Evolutionary conservation across 1,140 invertebrate species (phyloP).

Genomic region (Uloborus diversus): DNA sequence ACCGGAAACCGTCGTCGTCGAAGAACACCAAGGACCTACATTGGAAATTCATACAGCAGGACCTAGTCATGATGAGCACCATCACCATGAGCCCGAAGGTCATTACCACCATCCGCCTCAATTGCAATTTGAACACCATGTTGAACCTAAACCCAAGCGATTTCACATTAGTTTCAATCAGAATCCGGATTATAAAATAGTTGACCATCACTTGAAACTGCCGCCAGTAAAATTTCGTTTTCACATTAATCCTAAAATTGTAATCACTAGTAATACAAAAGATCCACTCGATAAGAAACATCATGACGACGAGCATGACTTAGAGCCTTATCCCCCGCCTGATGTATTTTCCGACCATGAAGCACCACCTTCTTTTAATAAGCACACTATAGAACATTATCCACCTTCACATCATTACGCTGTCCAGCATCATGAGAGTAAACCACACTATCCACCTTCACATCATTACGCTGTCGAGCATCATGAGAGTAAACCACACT

Average conservation of each 20-base stretch:
- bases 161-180: slow-evolving; percentile 30
- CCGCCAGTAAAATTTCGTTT: slow-evolving; percentile 48
- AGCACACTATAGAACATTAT: slow-evolving; percentile 27
- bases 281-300: slow-evolving; percentile 52
- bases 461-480: slow-evolving; percentile 13
- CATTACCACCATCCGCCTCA: slow-evolving; percentile 1
- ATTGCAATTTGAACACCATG: neutral
- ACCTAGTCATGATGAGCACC: slow-evolving; percentile 10
- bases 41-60: slow-evolving; percentile 10
- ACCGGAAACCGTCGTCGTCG: neutral
- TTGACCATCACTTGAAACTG: slow-evolving; percentile 39
- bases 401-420: slow-evolving; percentile 7
- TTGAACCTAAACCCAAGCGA: slow-evolving; percentile 15
- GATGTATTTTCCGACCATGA: slow-evolving; percentile 48
- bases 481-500: neutral
- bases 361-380: slow-evolving; percentile 27
- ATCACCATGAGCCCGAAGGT: slow-evolving; percentile 1
- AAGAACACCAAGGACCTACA: slow-evolving; percentile 21
- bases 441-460: slow-evolving; percentile 6
- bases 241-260: slow-evolving; percentile 55
- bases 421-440: neutral
- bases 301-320: slow-evolving; percentile 46
- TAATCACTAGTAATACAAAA: slow-evolving; percentile 47
- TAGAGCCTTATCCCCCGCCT: slow-evolving; percentile 53
- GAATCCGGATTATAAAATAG: slow-evolving; percentile 40